Evolutionary conservation across 2,113 vertebrate genomes (phyloP), one percentile per base, ranked within the genome.

Genomic region (Mormoops blainvillei): DNA sequence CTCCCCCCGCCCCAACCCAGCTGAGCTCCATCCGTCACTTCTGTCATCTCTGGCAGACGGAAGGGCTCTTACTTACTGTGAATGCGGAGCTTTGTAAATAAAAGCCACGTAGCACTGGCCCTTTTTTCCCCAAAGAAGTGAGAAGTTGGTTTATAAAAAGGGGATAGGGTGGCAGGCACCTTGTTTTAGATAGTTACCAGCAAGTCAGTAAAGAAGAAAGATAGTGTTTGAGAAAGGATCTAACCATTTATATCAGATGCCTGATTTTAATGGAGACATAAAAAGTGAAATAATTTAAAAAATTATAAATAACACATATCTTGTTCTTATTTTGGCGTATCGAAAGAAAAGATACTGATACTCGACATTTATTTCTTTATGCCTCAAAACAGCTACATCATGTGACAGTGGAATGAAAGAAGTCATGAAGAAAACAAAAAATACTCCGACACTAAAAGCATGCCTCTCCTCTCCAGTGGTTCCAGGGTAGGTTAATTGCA

Each of bases 391-490:
- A 98, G 99, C 98, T 97, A 28, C 81, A 10, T 98, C 98, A 28
- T 98, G 98, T 97, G 98, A 96, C 68, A 96, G 95, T 92, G 98
- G 87, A 91, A 97, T 93, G 68, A 98, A 76, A 84, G 98, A 98
- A 97, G 98, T 97, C 7, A 97, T 97, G 80, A 98, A 74, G 67
- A 97, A 98, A 54, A 97, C 98, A 52, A 97, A 97, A 97, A 97
- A 84, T 92, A 98, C 98, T 97, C 98, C 98, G 83, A 98, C 98
- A 33, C 98, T 98, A 67, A 98, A 98, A 97, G 98, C 98, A 4
- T 99, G 99, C 97, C 98, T 99, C 52, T 99, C 99, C 81, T 98
- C 99, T 93, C 98, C 98, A 73, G 97, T 98, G 87, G 96, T 98
- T 78, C 98, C 98, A 93, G 98, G 99, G 99, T 99, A 98, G 89